These are phyloP conservation scores for Phalacrocorax pelagicus DNA, from an alignment of 2,113 vertebrate genomes.

Conservation along the genomic window DNA sequence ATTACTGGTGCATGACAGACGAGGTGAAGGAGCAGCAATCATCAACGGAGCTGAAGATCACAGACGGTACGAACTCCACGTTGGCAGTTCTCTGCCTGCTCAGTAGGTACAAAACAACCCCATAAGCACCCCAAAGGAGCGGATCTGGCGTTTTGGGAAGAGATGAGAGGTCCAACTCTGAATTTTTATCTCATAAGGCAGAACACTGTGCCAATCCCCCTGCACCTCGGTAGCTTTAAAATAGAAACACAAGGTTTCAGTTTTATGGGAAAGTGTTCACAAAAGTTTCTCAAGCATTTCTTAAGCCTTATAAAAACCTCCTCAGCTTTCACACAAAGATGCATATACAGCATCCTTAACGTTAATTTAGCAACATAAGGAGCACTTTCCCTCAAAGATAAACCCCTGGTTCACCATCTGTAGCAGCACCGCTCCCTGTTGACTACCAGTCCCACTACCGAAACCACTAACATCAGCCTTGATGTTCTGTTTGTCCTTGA, in stretches of 20 bases:
- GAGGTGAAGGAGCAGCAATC: constrained; percentile 23
- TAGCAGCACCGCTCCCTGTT: neutral
- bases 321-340: neutral
- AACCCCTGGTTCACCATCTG: neutral
- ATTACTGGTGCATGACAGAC: constrained; percentile 72
- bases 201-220: neutral
- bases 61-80: neutral
- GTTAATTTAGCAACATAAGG: fast-evolving
- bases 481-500: neutral
- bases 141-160: neutral
- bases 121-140: neutral
- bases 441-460: neutral
- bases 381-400: neutral
- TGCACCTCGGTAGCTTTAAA: neutral
- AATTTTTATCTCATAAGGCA: neutral
- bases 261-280: fast-evolving
- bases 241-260: neutral
- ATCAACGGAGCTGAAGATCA: constrained; percentile 43
- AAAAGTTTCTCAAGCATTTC: neutral
- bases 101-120: neutral
- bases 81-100: neutral
- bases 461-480: neutral
- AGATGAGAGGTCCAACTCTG: fast-evolving
- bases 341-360: neutral
- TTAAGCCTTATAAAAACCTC: neutral